Evolutionary conservation across 2,113 vertebrate species (phyloP), one percentile per base, ranked within the genome.

Genomic region (Spea bombifrons): DNA sequence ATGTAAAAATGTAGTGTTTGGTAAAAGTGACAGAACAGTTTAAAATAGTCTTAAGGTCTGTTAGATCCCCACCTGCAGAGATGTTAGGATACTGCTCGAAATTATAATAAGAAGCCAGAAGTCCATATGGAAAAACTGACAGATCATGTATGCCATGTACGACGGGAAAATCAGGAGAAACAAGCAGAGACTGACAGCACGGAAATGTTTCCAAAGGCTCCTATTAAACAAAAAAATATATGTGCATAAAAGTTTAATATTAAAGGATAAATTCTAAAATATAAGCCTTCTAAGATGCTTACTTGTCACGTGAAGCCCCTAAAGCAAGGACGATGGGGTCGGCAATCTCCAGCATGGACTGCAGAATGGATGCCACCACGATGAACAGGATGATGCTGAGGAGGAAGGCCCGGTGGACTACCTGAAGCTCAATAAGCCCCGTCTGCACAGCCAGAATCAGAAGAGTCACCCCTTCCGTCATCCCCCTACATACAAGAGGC

Each of bases 61-160:
- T 44, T n/a, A 55, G n/a, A 7, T 63, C 68, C 83, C 84, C 88
- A 99, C 97, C 97, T 99, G 97, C 83, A 99, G 94, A 45, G 97
- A 99, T 45, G 97, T 99, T 76, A 99, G 93, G 85, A 99, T 96
- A 86, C 96, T 98, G 84, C 96, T 98, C 65, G 97, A 99, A 85
- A 99, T 99, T 86, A 99, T 99, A 86, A 99, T 99, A 80, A 99
- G 93, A 61, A 99, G 93, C 97, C 97, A 99, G 88, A 99, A 98
- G 85, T 99, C 97, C 96, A 97, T 98, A 90, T 97, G 96, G 91
- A 99, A 99, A 90, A 99, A 98, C 76, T 99, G 97, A 88, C 96
- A 98, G 80, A 99, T 99, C 97, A 98, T 98, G 81, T 95, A 99
- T 75, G 97, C 95, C 97, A 98, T 97, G 81, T 99, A 99, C 0